Percentiles rank a stretch among this genome's conserved stretches.
phyloP scores from a whole-genome alignment of 2,797 vertebrate species.

The Coregonus sp. region DNA sequence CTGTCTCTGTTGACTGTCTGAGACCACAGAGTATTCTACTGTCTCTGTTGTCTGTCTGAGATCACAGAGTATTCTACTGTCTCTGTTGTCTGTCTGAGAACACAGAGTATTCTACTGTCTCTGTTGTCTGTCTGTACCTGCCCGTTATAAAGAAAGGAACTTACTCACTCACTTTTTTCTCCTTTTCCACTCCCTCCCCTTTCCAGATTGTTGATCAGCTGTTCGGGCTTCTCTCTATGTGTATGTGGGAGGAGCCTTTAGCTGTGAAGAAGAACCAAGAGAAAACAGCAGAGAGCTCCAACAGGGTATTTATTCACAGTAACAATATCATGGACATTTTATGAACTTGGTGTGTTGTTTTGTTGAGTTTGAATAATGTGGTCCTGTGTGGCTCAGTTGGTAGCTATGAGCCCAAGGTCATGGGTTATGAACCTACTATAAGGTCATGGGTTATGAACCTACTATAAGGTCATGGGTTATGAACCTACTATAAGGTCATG shows the following conservation, averaged over 20 bases:
- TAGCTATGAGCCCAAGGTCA: neutral
- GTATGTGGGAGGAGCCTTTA: conserved; percentile 82
- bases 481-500: neutral
- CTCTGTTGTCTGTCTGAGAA: too few relatives aligned
- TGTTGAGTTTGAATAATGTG: neutral
- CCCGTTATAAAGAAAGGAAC: neutral
- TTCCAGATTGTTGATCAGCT: conserved; percentile 78
- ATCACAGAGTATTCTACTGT: too few relatives aligned
- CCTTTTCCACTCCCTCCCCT: conserved; percentile 4
- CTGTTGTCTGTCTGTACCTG: neutral
- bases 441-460: neutral
- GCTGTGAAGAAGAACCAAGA: conserved; percentile 56
- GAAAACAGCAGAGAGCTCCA: conserved; percentile 56
- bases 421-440: neutral
- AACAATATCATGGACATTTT: neutral
- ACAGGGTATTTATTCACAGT: conserved; percentile 53
- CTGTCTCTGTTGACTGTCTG: too few relatives aligned
- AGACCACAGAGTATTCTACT: too few relatives aligned
- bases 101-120: too few relatives aligned
- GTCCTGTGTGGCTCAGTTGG: neutral
- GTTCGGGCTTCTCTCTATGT: conserved; percentile 76
- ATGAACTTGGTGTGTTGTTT: neutral
- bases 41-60: too few relatives aligned
- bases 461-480: neutral
- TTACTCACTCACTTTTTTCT: neutral